Percentiles rank a stretch among this genome's conserved stretches.
These are phyloP conservation scores for Streblospio benedicti DNA, from an alignment of 1,140 invertebrate species.

Conservation along the genomic window DNA sequence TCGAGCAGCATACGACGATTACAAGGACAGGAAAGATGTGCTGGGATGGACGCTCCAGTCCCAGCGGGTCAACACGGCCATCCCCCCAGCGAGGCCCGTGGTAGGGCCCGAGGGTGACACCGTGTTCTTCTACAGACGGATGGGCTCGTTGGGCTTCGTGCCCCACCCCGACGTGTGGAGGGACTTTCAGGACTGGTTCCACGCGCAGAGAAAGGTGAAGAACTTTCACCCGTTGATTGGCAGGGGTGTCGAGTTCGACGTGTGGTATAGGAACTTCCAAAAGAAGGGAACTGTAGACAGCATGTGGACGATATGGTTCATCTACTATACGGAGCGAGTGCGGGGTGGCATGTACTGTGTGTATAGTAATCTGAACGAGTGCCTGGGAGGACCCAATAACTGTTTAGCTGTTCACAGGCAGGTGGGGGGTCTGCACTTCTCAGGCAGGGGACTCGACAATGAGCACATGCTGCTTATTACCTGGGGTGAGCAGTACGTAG, in stretches of 20 bases:
- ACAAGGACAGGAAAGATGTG: neutral
- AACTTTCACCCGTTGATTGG: neutral
- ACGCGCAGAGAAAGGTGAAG: neutral
- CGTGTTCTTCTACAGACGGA: conserved; percentile 6
- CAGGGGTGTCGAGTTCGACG: neutral
- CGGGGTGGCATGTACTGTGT: conserved; percentile 3
- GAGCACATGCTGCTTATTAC: neutral
- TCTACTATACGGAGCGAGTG: conserved; percentile 11
- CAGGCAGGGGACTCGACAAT: neutral
- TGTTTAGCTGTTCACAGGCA: neutral
- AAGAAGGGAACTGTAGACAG: neutral
- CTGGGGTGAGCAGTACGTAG: neutral
- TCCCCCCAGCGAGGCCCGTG: neutral
- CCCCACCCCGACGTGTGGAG: conserved; percentile 10
- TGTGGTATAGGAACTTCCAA: conserved; percentile 4
- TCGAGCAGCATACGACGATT: conserved; percentile 25
- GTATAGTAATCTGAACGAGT: conserved; percentile 6
- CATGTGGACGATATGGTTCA: conserved; percentile 21
- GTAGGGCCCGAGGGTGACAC: neutral
- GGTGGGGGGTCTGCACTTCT: conserved; percentile 3
- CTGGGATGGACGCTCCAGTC: conserved; percentile 8
- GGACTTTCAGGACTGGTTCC: conserved; percentile 25
- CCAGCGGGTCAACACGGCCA: conserved; percentile 1
- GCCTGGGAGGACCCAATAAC: no score
- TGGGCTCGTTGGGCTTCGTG: conserved; percentile 11